Evolutionary conservation across 1,140 invertebrate genomes (phyloP).

Genomic region (Drosophila ficusphila): DNA sequence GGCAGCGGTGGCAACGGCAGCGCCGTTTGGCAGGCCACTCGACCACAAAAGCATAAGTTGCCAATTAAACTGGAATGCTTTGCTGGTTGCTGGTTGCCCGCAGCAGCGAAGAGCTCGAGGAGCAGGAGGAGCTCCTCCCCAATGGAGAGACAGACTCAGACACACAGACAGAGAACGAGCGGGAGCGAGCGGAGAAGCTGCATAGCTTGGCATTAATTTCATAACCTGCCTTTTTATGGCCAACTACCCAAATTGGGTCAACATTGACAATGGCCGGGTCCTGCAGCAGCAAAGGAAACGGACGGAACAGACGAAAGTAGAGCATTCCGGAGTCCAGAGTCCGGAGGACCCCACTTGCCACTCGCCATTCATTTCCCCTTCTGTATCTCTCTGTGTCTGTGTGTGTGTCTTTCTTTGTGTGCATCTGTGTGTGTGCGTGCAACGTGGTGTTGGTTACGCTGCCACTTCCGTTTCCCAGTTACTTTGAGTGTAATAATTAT

Average conservation of each 20-base stretch:
- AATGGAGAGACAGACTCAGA: conserved; percentile 1
- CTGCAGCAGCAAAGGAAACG: neutral
- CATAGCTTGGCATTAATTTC: conserved; percentile 69
- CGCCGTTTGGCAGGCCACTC: conserved; percentile 42
- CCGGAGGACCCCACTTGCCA: conserved; percentile 53
- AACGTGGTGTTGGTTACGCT: conserved; percentile 65
- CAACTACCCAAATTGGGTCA: conserved; percentile 78
- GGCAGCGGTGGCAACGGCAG: too few species aligned
- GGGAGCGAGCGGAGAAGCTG: conserved; percentile 18
- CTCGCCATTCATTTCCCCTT: conserved; percentile 47
- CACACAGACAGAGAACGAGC: neutral
- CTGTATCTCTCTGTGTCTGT: neutral
- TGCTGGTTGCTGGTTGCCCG: conserved; percentile 55
- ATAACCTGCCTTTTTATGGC: conserved; percentile 80
- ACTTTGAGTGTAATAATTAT: conserved; percentile 72
- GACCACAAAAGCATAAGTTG: conserved; percentile 82
- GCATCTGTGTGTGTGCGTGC: neutral
- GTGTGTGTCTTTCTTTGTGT: neutral
- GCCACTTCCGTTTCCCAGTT: conserved; percentile 68
- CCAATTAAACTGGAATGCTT: conserved; percentile 81
- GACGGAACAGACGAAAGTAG: neutral
- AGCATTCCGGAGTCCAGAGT: conserved; percentile 29
- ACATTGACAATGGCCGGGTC: conserved; percentile 75
- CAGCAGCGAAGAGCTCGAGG: conserved; percentile 7
- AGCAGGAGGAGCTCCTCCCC: neutral